Conservation (phyloP, 2,888 invertebrate genomes). For the Temnothorax ravouxi region DNA sequence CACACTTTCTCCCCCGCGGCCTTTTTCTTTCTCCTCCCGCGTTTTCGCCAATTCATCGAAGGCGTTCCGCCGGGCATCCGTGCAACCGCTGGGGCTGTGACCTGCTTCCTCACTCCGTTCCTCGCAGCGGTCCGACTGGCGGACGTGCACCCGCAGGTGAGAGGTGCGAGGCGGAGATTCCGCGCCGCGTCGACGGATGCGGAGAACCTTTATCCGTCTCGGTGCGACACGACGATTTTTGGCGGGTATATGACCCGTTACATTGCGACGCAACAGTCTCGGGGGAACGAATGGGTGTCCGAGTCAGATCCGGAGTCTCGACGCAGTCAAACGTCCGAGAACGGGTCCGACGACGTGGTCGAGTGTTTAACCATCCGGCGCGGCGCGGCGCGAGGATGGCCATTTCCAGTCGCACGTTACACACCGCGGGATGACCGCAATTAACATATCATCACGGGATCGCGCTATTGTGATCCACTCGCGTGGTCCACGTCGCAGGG, state of each 20-base stretch:
- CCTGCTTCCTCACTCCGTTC: slow-evolving; percentile 54
- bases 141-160: slow-evolving; percentile 70
- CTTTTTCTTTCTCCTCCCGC: background rate
- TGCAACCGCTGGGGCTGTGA: slow-evolving; percentile 49
- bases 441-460: background rate
- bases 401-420: background rate
- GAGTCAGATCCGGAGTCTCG: slow-evolving; percentile 3
- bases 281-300: background rate
- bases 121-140: slow-evolving; percentile 64
- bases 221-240: slow-evolving; percentile 9
- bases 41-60: background rate
- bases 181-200: background rate
- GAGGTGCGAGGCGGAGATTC: slow-evolving; percentile 23
- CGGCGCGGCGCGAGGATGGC: background rate
- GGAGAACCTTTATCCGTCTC: background rate
- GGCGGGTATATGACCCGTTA: background rate
- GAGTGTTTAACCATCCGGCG: background rate
- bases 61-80: slow-evolving; percentile 22
- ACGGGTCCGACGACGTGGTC: background rate
- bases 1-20: background rate
- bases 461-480: background rate
- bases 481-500: background rate
- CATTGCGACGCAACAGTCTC: slow-evolving; percentile 15
- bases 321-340: no score
- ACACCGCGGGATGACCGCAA: slow-evolving; percentile 13